These are phyloP conservation scores for Drosophila arawakana DNA, from an alignment of 1,140 invertebrate species.

Conservation along the genomic window DNA sequence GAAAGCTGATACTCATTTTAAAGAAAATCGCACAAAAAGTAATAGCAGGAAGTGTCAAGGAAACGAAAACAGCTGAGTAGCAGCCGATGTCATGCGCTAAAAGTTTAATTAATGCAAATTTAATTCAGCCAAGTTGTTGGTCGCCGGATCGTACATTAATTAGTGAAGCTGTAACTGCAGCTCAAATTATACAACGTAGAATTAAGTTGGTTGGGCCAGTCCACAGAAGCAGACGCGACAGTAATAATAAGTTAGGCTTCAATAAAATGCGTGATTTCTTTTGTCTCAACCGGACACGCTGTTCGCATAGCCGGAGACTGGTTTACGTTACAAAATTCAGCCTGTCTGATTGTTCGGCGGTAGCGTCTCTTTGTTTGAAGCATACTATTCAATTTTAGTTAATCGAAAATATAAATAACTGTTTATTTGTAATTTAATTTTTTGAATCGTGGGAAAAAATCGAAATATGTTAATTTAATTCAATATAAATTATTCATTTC, in stretches of 20 bases:
- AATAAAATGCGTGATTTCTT: slow-evolving; percentile 62
- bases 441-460: slow-evolving; percentile 67
- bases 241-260: slow-evolving; percentile 47
- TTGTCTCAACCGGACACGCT: slow-evolving; percentile 74
- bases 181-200: slow-evolving; percentile 69
- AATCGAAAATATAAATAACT: slow-evolving; percentile 26
- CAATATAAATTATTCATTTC: slow-evolving; percentile 52
- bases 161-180: slow-evolving; percentile 72
- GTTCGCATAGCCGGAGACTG: slow-evolving; percentile 49
- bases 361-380: slow-evolving; percentile 33
- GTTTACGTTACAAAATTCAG: slow-evolving; percentile 38
- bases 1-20: slow-evolving; percentile 51
- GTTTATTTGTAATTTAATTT: slow-evolving; percentile 19
- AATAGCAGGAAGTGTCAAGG: slow-evolving; percentile 69
- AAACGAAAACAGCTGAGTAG: slow-evolving; percentile 50
- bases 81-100: slow-evolving; percentile 47
- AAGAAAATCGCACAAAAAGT: slow-evolving; percentile 54
- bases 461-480: slow-evolving; percentile 69
- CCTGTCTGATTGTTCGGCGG: slow-evolving; percentile 18
- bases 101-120: slow-evolving; percentile 73
- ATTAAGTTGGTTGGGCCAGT: slow-evolving; percentile 48
- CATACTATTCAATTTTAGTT: slow-evolving; percentile 16
- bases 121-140: slow-evolving; percentile 52
- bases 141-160: slow-evolving; percentile 59
- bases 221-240: slow-evolving; percentile 16